Conservation (phyloP, 2,888 invertebrate species). For the Caenorhabditis sp. region DNA sequence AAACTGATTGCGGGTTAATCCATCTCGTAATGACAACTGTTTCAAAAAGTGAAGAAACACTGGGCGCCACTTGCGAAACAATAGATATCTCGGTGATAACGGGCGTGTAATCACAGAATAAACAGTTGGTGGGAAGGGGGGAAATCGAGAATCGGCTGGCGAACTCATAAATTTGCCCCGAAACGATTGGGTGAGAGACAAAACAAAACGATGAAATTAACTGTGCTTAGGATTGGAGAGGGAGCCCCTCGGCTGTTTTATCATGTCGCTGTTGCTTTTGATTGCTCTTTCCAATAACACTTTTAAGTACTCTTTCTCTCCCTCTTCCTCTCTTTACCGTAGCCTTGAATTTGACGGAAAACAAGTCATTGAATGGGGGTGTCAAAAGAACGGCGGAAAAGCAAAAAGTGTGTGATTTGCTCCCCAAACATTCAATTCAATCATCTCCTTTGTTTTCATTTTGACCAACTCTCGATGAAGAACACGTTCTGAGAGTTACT, state of each 20-base stretch:
- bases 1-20: slow-evolving; percentile 52
- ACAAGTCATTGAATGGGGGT: slow-evolving; percentile 49
- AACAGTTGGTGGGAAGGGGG: slow-evolving; percentile 45
- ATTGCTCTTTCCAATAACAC: slow-evolving; percentile 43
- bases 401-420: slow-evolving; percentile 29
- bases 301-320: slow-evolving; percentile 29
- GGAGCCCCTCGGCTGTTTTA: slow-evolving; percentile 18
- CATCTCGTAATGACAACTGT: slow-evolving; percentile 54
- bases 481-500: neutral
- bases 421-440: slow-evolving; percentile 19
- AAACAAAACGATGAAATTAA: slow-evolving; percentile 53
- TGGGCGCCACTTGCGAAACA: slow-evolving; percentile 31
- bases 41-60: slow-evolving; percentile 47
- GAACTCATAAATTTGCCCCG: slow-evolving; percentile 50
- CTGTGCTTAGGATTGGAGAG: slow-evolving; percentile 13
- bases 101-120: slow-evolving; percentile 52
- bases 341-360: slow-evolving; percentile 22
- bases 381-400: slow-evolving; percentile 22
- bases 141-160: slow-evolving; percentile 8
- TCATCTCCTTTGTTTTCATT: slow-evolving; percentile 19
- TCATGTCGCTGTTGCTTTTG: slow-evolving; percentile 50
- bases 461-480: too few relatives aligned
- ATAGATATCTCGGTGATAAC: slow-evolving; percentile 32
- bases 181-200: slow-evolving; percentile 46
- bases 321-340: slow-evolving; percentile 20